Evolutionary conservation across 2,113 vertebrate genomes (phyloP).

Genomic region (Empidonax traillii): DNA sequence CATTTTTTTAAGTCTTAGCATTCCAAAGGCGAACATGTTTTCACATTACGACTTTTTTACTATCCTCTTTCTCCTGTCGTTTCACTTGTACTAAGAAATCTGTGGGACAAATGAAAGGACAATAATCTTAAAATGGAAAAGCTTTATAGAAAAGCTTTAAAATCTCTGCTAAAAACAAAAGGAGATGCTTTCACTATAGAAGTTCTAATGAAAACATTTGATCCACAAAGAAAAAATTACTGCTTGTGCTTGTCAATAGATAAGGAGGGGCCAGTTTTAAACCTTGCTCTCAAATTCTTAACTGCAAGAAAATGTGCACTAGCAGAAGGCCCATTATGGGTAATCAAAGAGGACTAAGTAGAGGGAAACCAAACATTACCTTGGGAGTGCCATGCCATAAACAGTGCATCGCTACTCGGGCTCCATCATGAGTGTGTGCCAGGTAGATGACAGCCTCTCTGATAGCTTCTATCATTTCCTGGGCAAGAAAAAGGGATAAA

Average conservation of each 20-base stretch:
- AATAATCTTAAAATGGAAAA: background rate
- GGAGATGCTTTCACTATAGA: background rate
- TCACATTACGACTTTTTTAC: background rate
- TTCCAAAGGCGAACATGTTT: background rate
- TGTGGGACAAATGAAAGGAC: background rate
- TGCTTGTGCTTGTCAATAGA: background rate
- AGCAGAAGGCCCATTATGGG: background rate
- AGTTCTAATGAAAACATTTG: background rate
- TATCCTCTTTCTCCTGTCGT: background rate
- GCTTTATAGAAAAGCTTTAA: background rate
- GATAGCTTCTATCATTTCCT: constrained; percentile 97
- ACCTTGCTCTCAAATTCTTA: background rate
- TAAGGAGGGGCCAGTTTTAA: background rate
- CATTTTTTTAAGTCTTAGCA: background rate
- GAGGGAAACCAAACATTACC: constrained; percentile 64
- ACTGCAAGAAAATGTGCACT: background rate
- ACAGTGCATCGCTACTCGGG: constrained; percentile 93
- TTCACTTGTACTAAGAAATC: background rate
- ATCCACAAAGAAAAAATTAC: background rate
- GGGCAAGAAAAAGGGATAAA: background rate
- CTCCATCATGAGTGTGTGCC: constrained; percentile 93
- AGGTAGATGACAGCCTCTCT: constrained; percentile 92
- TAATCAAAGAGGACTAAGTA: background rate
- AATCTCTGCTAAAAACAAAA: background rate
- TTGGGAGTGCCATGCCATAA: constrained; percentile 95